A percentile compares a stretch with the other conserved stretches of the same genome.
phyloP scores from a whole-genome alignment of 1,140 invertebrate species.

The Pentalonia nigronervosa region DNA sequence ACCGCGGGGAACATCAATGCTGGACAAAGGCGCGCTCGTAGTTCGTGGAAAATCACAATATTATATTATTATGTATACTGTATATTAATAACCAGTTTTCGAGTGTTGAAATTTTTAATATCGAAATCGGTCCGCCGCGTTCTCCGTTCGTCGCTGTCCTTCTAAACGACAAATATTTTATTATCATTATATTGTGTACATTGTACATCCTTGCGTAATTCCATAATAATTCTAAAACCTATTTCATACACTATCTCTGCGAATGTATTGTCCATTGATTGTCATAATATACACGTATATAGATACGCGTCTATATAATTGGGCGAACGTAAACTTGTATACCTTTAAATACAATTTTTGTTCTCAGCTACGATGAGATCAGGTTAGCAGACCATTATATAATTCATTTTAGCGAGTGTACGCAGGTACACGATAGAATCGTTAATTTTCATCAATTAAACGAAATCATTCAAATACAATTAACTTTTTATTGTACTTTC shows the following conservation, averaged over 20 bases:
- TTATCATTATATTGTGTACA: background rate
- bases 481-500: background rate
- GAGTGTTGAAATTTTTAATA: slow-evolving; percentile 23
- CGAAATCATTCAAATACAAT: background rate
- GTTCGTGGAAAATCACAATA: background rate
- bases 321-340: background rate
- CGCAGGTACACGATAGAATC: background rate
- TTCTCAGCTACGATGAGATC: background rate
- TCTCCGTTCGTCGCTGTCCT: background rate
- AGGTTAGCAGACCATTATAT: background rate
- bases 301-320: background rate
- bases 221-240: background rate
- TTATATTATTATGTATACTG: no score
- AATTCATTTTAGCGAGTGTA: background rate
- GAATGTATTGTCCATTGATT: background rate
- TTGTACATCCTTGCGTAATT: background rate
- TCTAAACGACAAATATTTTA: slow-evolving; percentile 5
- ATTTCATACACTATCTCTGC: background rate
- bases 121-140: background rate
- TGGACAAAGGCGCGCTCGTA: background rate
- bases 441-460: background rate
- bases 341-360: background rate
- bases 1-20: background rate
- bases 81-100: slow-evolving; percentile 32
- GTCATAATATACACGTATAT: background rate